Evolutionary conservation across 1,140 invertebrate genomes (phyloP).

Genomic region (Papilio glaucus): DNA sequence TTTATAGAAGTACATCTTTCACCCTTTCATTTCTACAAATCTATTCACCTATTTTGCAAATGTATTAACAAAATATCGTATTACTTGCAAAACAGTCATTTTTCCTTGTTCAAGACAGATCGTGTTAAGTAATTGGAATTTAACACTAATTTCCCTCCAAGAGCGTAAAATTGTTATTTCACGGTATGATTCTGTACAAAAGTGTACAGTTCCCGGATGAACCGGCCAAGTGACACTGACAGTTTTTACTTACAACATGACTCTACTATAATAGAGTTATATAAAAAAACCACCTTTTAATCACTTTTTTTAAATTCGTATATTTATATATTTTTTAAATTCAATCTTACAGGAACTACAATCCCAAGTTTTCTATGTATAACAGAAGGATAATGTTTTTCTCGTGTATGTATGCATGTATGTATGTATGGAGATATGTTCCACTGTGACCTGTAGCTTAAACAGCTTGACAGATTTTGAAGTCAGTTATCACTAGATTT

Average conservation of each 20-base stretch:
- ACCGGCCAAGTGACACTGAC: not conserved
- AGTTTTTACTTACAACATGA: not conserved
- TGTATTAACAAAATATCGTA: too few species aligned
- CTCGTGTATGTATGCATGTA: too few species aligned
- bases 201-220: slow-evolving; percentile 7
- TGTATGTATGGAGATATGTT: too few species aligned
- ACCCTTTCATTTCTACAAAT: too few species aligned
- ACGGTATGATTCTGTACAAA: slow-evolving; percentile 6
- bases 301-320: not conserved
- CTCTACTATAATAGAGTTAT: not conserved
- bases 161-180: slow-evolving; percentile 12
- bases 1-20: too few species aligned
- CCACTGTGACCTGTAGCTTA: too few species aligned
- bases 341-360: not conserved
- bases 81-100: too few species aligned
- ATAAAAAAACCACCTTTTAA: not conserved
- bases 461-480: too few species aligned
- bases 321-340: not conserved
- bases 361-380: not conserved
- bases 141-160: not conserved
- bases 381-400: too few species aligned
- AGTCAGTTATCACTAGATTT: too few species aligned
- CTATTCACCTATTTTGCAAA: too few species aligned
- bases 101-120: not conserved
- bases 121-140: not conserved